Evolutionary conservation across 2,797 vertebrate genomes (phyloP).

Genomic region (Paramormyrops hopkinsi): DNA sequence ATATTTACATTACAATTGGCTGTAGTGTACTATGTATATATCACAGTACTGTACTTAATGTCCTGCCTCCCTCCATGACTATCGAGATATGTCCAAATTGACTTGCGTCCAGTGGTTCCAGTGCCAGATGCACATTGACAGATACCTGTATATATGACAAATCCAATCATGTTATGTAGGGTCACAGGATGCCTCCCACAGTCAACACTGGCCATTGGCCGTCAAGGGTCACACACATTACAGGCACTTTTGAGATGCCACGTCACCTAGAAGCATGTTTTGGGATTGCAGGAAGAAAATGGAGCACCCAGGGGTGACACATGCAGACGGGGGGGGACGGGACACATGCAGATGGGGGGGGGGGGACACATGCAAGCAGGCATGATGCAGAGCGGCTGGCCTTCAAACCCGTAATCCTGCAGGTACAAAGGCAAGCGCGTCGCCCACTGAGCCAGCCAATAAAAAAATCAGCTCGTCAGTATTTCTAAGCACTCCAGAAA

Average conservation of each 20-base stretch:
- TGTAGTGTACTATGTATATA: not conserved
- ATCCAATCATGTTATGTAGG: not conserved
- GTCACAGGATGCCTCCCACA: not conserved
- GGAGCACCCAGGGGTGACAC: not conserved
- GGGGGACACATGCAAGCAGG: not conserved
- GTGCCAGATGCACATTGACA: not conserved
- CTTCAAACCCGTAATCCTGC: not conserved
- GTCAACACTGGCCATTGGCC: not conserved
- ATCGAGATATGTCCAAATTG: not conserved
- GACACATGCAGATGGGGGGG: not conserved
- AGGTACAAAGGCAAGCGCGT: not conserved
- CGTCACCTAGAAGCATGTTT: not conserved
- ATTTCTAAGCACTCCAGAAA: not conserved
- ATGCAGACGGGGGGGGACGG: not conserved
- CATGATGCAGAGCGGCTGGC: not conserved
- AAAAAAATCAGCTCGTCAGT: not conserved
- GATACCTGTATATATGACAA: not conserved
- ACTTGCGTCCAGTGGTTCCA: not conserved
- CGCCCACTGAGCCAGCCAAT: not conserved
- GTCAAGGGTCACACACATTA: not conserved
- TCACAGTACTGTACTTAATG: not conserved
- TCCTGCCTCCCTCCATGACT: not conserved
- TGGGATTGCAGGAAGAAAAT: not conserved
- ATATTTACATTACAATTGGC: not conserved
- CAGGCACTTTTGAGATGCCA: not conserved